Evolutionary conservation across 2,797 vertebrate genomes (phyloP).

Genomic region (Muscicapa striata): DNA sequence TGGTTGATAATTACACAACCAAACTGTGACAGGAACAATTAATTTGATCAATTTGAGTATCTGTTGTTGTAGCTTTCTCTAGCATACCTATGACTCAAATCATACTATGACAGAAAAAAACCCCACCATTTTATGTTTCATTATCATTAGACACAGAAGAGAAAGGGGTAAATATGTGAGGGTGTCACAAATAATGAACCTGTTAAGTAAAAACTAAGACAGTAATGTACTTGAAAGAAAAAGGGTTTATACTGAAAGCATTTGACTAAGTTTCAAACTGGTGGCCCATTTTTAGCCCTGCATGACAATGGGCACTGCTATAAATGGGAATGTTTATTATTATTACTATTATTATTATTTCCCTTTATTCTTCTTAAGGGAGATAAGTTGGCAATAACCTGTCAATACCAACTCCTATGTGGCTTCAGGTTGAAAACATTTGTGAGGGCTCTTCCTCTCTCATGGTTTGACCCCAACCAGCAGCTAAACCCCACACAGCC

Average conservation of each 20-base stretch:
- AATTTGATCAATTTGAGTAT: not conserved
- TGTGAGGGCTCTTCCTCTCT: not conserved
- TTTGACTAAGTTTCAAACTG: not conserved
- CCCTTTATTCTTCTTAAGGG: not conserved
- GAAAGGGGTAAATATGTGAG: not conserved
- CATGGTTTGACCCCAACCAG: not conserved
- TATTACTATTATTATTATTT: not conserved
- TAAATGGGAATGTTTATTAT: not conserved
- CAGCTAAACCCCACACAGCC: not conserved
- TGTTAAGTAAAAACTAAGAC: not conserved
- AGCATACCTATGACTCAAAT: not conserved
- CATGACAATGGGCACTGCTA: not conserved
- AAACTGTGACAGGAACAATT: not conserved
- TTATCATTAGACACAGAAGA: not conserved
- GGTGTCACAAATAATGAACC: not conserved
- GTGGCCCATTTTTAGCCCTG: not conserved
- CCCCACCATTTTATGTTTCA: accelerated
- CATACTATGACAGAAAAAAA: not conserved
- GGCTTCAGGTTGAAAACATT: not conserved
- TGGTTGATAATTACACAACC: not conserved
- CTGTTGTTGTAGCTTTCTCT: not conserved
- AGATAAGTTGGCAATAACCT: not conserved
- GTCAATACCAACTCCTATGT: not conserved
- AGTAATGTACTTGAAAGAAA: not conserved
- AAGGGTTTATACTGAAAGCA: not conserved